Evolutionary conservation across 2,888 invertebrate species (phyloP), one percentile per base, ranked within the genome.

Genomic region (Cyclophora punctaria): DNA sequence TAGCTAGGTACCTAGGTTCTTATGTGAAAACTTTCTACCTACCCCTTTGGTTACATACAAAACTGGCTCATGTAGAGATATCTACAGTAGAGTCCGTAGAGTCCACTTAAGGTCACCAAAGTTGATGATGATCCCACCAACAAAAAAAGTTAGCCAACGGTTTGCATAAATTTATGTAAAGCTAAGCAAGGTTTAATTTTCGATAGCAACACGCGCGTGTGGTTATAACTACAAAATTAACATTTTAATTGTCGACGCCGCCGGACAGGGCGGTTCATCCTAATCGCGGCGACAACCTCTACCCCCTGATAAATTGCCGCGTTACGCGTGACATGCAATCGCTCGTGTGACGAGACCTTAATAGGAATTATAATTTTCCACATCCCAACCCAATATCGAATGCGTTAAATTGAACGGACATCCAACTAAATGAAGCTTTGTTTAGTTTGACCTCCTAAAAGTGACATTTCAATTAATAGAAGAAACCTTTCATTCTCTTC

Each of bases 301-400:
- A 56, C 64, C 52, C 64, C 62, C 64, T 68, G 78, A 80, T 79
- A 82, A 78, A 80, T 80, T 75, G 72, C 70, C 58, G 61, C 59
- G 60, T 59, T 52, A 58, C 59, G 61, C 52, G 55, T 66, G 71
- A 81, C 80, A 76, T 62, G 73, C 83, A 82, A 83, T 85, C 77
- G 69, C 61, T 66, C 69, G 61, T 71, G 58, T 82, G 86, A 86
- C 85, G 70, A 74, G 73, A 63, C 66, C 57, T 69, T 84, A 83
- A 84, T 85, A 63, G 81, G 81, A 83, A 83, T 82, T 80, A 76
- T 80, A 78, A 83, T 82, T 80, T 75, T 64, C 66, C 67, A 57
- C 67, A 62, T 58, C 56, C 68, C 59, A 66, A 62, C 56, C 68
- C 59, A 66, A 62, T 68, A 69, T 58, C 62, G 57, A 67, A 68